These are phyloP conservation scores for Helicoverpa armigera DNA, from an alignment of 1,140 invertebrate genomes.

Conservation along the genomic window DNA sequence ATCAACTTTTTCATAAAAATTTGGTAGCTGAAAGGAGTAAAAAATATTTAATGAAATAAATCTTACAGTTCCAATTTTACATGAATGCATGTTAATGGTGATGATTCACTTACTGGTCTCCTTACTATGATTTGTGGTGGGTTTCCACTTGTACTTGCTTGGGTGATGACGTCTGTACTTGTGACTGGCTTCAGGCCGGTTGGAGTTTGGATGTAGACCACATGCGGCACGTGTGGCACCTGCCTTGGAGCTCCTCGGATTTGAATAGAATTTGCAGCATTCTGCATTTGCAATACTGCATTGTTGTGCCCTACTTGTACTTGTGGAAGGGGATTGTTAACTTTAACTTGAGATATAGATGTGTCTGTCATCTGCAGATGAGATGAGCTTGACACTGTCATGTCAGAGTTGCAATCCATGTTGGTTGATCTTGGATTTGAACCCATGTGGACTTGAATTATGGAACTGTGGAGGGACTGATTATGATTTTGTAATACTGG, in stretches of 20 bases:
- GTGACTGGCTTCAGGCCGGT: slow-evolving; percentile 81
- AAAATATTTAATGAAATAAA: neutral
- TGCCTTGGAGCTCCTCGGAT: slow-evolving; percentile 70
- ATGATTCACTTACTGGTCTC: slow-evolving; percentile 79
- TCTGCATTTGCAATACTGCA: slow-evolving; percentile 78
- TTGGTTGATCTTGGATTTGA: slow-evolving; percentile 71
- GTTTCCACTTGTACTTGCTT: slow-evolving; percentile 81
- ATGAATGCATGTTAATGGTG: slow-evolving; percentile 45
- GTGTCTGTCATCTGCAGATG: slow-evolving; percentile 75
- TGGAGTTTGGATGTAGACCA: slow-evolving; percentile 84
- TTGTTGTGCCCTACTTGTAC: slow-evolving; percentile 73
- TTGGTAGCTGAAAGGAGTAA: neutral
- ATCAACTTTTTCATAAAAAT: neutral
- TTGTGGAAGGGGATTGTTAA: slow-evolving; percentile 74
- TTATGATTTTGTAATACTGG: slow-evolving; percentile 73
- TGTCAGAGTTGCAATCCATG: slow-evolving; percentile 71
- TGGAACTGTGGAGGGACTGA: slow-evolving; percentile 76
- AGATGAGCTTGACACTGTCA: slow-evolving; percentile 72
- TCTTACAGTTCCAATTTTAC: slow-evolving; percentile 10
- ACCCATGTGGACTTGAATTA: slow-evolving; percentile 82
- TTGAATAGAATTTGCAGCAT: slow-evolving; percentile 79
- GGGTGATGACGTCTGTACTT: slow-evolving; percentile 80
- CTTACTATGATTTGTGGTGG: slow-evolving; percentile 85
- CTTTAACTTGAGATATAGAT: slow-evolving; percentile 72
- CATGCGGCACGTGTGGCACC: slow-evolving; percentile 81